Evolutionary conservation across 2,888 invertebrate species (phyloP).

Genomic region (Patella ulyssiponensis): DNA sequence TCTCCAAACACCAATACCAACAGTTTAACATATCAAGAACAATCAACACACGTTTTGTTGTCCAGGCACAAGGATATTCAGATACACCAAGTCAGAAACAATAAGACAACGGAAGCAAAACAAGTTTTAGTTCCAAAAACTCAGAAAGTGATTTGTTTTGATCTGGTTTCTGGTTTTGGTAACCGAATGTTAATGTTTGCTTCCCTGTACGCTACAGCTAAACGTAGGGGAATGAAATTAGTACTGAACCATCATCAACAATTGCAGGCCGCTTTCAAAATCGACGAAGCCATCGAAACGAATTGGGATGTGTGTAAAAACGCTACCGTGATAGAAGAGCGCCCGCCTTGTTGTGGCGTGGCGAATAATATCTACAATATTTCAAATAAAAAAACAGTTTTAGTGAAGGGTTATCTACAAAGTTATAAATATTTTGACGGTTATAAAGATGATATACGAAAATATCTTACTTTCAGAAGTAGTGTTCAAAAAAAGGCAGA

Average conservation of each 20-base stretch:
- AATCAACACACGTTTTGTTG: too few relatives aligned
- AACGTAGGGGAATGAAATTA: background rate
- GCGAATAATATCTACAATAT: background rate
- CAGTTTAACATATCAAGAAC: too few relatives aligned
- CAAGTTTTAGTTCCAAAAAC: too few relatives aligned
- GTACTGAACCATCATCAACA: background rate
- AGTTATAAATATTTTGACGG: slow-evolving; percentile 3
- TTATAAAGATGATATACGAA: background rate
- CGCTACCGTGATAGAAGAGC: background rate
- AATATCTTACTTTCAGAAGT: background rate
- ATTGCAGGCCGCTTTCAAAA: background rate
- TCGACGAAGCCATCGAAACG: background rate
- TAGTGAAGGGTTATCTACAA: background rate
- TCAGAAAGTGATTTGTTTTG: too few relatives aligned
- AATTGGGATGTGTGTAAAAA: background rate
- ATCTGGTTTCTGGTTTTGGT: background rate
- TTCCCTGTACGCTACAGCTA: background rate
- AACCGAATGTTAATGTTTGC: background rate
- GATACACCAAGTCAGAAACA: too few relatives aligned
- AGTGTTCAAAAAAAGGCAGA: background rate
- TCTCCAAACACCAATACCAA: too few relatives aligned
- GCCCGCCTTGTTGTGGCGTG: background rate
- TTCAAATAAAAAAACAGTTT: background rate
- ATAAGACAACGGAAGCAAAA: too few relatives aligned
- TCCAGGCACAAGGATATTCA: too few relatives aligned